A percentile compares a stretch with the other conserved stretches of the same genome.
Conservation (phyloP, 2,888 invertebrate genomes). For the Xestia xanthographa region DNA sequence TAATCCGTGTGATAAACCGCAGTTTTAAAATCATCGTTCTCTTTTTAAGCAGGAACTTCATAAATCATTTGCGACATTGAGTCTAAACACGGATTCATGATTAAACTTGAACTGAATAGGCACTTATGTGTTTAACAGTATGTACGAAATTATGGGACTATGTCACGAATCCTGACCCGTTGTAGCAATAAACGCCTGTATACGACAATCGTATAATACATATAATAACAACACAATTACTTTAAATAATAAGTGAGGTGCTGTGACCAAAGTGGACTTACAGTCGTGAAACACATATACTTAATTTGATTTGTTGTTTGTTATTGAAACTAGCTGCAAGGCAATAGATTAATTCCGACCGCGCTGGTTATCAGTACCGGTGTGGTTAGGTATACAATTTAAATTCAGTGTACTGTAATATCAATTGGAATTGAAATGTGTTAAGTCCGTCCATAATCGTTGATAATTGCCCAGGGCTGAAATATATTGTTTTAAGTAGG, state of each 20-base stretch:
- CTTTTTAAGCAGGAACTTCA: not conserved
- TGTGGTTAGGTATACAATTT: conserved; percentile 45
- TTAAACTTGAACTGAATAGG: conserved; percentile 22
- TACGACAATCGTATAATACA: not conserved
- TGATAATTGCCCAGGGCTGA: conserved; percentile 1
- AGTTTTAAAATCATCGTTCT: not conserved
- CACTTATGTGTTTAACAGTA: conserved; percentile 6
- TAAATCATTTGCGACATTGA: not conserved
- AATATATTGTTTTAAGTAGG: not conserved
- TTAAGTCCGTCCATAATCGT: conserved; percentile 8
- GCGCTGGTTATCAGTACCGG: conserved; percentile 48
- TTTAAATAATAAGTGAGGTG: conserved; percentile 33
- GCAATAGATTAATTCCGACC: conserved; percentile 42
- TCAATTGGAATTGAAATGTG: conserved; percentile 27
- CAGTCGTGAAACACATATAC: conserved; percentile 34
- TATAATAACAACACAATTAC: conserved; percentile 23
- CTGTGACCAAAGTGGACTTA: conserved; percentile 50
- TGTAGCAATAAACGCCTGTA: not conserved
- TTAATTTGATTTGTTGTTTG: conserved; percentile 47
- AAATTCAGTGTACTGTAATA: conserved; percentile 31
- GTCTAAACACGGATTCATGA: not conserved
- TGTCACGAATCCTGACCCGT: not conserved
- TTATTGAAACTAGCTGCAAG: conserved; percentile 46
- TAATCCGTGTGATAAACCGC: not conserved
- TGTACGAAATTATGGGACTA: conserved; percentile 1